A percentile compares a stretch with the other conserved stretches of the same genome.
Evolutionary conservation across 2,888 invertebrate species (phyloP).

Genomic region (Aphodius granarius): DNA sequence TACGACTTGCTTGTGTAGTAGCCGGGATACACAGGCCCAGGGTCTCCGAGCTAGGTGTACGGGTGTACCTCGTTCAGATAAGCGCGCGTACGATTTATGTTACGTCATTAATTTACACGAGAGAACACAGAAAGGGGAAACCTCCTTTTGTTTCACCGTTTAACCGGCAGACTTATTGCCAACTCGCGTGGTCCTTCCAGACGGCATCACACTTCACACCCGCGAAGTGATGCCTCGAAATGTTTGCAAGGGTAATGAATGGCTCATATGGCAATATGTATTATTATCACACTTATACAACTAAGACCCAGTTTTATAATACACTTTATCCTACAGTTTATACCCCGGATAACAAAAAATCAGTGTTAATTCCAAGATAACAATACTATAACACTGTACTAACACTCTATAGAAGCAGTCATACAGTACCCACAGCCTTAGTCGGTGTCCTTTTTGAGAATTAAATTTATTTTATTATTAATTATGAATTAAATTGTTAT

Average conservation of each 20-base stretch:
- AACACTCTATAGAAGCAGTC: too few species aligned
- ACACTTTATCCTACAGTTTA: too few species aligned
- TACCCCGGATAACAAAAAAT: too few species aligned
- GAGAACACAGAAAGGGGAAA: conserved; percentile 23
- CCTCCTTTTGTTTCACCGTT: background rate
- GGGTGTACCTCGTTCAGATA: conserved; percentile 29
- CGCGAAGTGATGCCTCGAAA: background rate
- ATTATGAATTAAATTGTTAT: too few species aligned
- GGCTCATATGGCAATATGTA: too few species aligned
- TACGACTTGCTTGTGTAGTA: background rate
- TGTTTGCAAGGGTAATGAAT: background rate
- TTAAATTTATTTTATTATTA: too few species aligned
- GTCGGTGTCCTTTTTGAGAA: too few species aligned
- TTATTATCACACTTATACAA: too few species aligned
- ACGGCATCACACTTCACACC: background rate
- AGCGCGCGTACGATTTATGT: conserved; percentile 32
- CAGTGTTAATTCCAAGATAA: too few species aligned
- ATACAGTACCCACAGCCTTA: too few species aligned
- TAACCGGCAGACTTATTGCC: background rate
- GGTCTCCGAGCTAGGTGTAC: conserved; percentile 6
- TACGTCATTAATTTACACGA: conserved; percentile 32
- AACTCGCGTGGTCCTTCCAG: background rate
- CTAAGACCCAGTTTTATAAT: too few species aligned
- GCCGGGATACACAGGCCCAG: conserved; percentile 20
- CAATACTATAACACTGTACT: too few species aligned